These are phyloP conservation scores for Tyrophagus putrescentiae DNA, from an alignment of 1,140 invertebrate species.

Conservation along the genomic window DNA sequence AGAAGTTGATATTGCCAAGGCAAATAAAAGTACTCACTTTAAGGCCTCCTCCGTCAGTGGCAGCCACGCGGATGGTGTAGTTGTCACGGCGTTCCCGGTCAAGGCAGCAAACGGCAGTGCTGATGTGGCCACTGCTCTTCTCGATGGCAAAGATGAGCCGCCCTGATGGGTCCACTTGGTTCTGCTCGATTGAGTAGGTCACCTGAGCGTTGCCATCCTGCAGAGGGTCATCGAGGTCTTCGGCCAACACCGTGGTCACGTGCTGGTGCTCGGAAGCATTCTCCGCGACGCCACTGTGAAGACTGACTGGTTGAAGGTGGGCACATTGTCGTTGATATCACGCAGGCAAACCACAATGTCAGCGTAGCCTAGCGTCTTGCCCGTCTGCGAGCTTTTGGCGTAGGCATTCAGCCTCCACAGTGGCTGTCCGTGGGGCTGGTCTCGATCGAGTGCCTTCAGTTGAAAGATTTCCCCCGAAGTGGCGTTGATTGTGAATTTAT, in stretches of 20 bases:
- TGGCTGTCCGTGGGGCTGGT: constrained; percentile 83
- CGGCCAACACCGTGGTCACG: constrained; percentile 92
- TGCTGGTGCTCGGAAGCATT: constrained; percentile 76
- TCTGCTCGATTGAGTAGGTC: constrained; percentile 86
- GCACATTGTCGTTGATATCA: constrained; percentile 96
- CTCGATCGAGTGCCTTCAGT: constrained; percentile 72
- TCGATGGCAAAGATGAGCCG: constrained; percentile 89
- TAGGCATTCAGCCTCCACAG: constrained; percentile 78
- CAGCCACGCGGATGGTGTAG: constrained; percentile 78
- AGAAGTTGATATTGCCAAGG: background rate
- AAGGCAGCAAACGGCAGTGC: constrained; percentile 80
- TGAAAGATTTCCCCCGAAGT: constrained; percentile 76
- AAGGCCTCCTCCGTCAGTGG: constrained; percentile 30
- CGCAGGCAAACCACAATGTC: constrained; percentile 92
- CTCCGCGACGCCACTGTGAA: constrained; percentile 84
- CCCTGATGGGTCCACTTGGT: constrained; percentile 83
- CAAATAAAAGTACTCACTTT: constrained; percentile 4
- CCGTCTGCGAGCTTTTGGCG: constrained; percentile 76
- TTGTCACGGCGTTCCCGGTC: constrained; percentile 86
- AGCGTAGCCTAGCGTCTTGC: constrained; percentile 73
- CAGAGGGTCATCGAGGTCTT: constrained; percentile 86
- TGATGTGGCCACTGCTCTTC: constrained; percentile 80
- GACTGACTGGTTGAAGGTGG: constrained; percentile 72
- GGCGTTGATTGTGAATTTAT: constrained; percentile 88
- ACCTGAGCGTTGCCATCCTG: constrained; percentile 79